Conservation (phyloP, 2,113 vertebrate genomes). For the Tyrannus savana region DNA sequence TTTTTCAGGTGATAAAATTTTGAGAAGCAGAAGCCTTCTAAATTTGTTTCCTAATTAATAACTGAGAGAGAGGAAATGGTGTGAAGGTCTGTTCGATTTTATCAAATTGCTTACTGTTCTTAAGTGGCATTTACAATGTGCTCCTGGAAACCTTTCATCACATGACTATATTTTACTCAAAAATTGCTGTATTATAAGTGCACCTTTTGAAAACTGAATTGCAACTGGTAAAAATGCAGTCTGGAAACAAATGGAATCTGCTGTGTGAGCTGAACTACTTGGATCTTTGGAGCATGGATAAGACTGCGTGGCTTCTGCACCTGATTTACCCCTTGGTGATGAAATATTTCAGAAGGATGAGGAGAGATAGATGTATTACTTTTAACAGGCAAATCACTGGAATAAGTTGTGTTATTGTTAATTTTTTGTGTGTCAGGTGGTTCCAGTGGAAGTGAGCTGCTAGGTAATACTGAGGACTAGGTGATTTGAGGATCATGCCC, state of each 20-base stretch:
- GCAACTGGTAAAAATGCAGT: rapidly evolving
- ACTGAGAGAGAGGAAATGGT: not conserved
- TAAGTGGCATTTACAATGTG: not conserved
- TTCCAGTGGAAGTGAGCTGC: not conserved
- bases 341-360: not conserved
- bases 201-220: not conserved
- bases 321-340: not conserved
- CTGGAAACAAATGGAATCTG: not conserved
- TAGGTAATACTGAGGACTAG: not conserved
- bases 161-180: not conserved
- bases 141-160: not conserved
- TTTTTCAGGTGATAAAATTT: not conserved
- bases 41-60: not conserved
- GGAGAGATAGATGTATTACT: not conserved
- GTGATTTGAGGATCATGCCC: not conserved
- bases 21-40: not conserved
- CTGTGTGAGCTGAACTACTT: not conserved
- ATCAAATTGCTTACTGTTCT: not conserved
- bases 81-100: not conserved
- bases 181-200: not conserved
- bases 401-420: not conserved
- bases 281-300: not conserved
- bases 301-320: not conserved
- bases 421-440: not conserved
- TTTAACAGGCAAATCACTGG: not conserved